Conservation (phyloP, 2,113 vertebrate species). For the Eubucco bourcierii region DNA sequence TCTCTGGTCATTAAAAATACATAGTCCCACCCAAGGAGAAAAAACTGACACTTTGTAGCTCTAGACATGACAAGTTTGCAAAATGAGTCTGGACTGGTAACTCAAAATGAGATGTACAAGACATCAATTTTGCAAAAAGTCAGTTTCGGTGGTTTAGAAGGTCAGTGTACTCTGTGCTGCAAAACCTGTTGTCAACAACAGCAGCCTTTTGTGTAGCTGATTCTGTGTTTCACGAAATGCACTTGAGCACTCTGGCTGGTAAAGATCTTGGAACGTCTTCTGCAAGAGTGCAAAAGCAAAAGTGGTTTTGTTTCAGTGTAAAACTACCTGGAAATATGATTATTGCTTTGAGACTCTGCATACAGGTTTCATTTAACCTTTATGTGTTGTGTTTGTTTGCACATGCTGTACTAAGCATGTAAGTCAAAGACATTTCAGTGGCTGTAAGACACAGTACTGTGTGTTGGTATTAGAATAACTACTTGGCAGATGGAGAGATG, state of each 20-base stretch:
- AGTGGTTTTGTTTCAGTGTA: not conserved
- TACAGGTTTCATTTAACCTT: not conserved
- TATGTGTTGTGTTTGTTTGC: not conserved
- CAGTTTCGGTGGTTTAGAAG: not conserved
- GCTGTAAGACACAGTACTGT: not conserved
- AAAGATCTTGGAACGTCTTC: not conserved
- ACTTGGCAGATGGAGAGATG: not conserved
- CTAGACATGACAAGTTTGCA: not conserved
- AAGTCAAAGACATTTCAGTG: not conserved
- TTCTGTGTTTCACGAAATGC: not conserved
- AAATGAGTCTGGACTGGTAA: not conserved
- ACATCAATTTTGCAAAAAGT: not conserved
- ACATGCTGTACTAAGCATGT: not conserved
- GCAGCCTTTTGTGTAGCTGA: not conserved
- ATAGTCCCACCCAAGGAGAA: not conserved
- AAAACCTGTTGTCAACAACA: not conserved
- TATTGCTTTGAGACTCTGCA: not conserved
- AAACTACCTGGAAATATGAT: not conserved
- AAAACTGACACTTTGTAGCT: not conserved
- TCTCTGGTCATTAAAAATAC: not conserved
- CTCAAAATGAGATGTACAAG: not conserved
- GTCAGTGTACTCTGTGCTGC: not conserved
- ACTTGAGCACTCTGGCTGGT: not conserved
- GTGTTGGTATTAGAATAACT: not conserved
- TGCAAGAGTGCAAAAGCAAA: not conserved